A percentile compares a stretch with the other conserved stretches of the same genome.
Evolutionary conservation across 2,888 invertebrate genomes (phyloP).

Genomic region (Rutpela maculata): DNA sequence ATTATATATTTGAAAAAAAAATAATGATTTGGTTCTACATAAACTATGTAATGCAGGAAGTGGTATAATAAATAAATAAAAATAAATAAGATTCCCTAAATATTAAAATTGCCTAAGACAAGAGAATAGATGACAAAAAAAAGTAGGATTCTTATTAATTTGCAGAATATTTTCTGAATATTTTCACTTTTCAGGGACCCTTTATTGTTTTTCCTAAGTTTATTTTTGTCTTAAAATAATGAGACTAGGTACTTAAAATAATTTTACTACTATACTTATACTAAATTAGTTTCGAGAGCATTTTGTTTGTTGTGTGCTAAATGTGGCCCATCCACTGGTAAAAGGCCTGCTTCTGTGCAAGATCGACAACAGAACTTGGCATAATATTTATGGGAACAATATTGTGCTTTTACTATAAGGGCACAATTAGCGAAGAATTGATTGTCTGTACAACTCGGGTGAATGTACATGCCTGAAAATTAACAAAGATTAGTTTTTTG

Average conservation of each 20-base stretch:
- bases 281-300: constrained; percentile 64
- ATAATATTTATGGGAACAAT: constrained; percentile 93
- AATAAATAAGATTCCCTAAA: constrained; percentile 19
- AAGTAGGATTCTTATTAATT: background rate
- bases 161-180: background rate
- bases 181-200: background rate
- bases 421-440: constrained; percentile 92
- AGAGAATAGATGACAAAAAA: background rate
- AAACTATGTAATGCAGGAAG: background rate
- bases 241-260: constrained; percentile 58
- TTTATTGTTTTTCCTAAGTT: constrained; percentile 14
- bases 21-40: no score
- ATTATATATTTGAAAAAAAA: background rate
- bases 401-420: constrained; percentile 88
- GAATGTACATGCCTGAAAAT: constrained; percentile 81
- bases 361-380: constrained; percentile 95
- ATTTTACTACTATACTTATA: constrained; percentile 53
- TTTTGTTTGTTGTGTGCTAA: constrained; percentile 65
- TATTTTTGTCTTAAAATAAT: constrained; percentile 49
- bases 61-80: constrained; percentile 27
- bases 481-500: background rate
- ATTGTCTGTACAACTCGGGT: constrained; percentile 90
- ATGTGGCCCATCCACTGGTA: constrained; percentile 76
- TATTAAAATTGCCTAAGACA: constrained; percentile 5
- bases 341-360: constrained; percentile 90